Conservation (phyloP, 1,140 invertebrate species). For the roundworm (Caenorhabditis elegans) region DNA sequence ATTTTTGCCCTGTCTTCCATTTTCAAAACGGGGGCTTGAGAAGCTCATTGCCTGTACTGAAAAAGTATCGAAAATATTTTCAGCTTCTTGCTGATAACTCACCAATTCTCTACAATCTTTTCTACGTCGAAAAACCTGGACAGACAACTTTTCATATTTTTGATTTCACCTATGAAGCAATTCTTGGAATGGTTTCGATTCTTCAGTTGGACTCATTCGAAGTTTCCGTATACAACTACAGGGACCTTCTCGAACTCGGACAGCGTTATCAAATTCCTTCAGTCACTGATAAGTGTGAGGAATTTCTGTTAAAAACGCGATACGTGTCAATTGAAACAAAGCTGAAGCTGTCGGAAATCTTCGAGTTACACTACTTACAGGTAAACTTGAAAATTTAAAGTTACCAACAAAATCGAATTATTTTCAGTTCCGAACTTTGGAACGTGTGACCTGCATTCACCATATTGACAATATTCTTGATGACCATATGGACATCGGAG, state of each 20-base stretch:
- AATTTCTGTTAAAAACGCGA: neutral
- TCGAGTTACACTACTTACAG: neutral
- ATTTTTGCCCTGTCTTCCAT: too few species aligned
- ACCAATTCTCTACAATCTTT: neutral
- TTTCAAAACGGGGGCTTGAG: too few species aligned
- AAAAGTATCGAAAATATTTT: too few species aligned
- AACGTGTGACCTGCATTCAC: neutral
- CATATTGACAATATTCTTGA: neutral
- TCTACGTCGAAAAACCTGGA: neutral
- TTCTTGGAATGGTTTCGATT: neutral
- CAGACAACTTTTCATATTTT: neutral
- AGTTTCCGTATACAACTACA: neutral
- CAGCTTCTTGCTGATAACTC: neutral
- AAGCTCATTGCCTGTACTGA: neutral
- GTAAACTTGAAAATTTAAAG: too few species aligned
- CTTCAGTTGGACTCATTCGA: neutral
- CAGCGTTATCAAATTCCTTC: neutral
- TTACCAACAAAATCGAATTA: too few species aligned
- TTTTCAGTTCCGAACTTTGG: constrained; percentile 12
- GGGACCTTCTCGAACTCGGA: neutral
- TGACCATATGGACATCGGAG: neutral
- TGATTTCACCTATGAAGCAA: neutral
- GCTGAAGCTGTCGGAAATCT: neutral
- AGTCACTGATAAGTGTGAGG: neutral
- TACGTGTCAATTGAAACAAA: neutral